These are phyloP conservation scores for Rhynchomys soricoides DNA, from an alignment of 2,113 vertebrate genomes.

Conservation along the genomic window DNA sequence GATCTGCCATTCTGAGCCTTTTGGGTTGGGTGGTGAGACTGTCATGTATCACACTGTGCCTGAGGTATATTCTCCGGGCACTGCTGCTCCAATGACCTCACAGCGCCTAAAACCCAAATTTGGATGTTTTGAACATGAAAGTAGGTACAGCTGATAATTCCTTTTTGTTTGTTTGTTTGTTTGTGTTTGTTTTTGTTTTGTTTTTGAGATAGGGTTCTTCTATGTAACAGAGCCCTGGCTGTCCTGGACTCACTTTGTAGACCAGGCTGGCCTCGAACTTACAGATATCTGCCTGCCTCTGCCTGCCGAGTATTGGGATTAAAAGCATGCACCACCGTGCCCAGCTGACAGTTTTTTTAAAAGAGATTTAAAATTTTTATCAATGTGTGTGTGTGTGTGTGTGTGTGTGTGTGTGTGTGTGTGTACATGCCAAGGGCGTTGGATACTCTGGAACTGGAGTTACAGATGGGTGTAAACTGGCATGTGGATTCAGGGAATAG, in stretches of 20 bases:
- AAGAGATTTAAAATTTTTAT: too few relatives aligned
- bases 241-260: too few relatives aligned
- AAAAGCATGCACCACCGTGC: too few relatives aligned
- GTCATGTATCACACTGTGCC: rapidly evolving
- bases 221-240: too few relatives aligned
- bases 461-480: background rate
- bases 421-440: too few relatives aligned
- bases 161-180: background rate
- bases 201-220: too few relatives aligned
- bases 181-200: background rate
- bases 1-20: background rate
- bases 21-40: background rate
- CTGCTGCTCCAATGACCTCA: background rate
- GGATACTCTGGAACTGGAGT: background rate
- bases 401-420: background rate
- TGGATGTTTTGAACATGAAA: background rate
- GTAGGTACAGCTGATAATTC: too few relatives aligned
- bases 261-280: too few relatives aligned
- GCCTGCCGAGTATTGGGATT: too few relatives aligned
- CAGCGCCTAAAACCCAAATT: background rate
- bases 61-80: background rate
- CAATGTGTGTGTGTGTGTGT: background rate
- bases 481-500: background rate
- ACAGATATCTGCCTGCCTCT: too few relatives aligned
- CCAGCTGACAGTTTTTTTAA: background rate